Conservation (phyloP, 35 echinoderm and acorn worm genomes). For the Hemicentrotus pulcherrimus region DNA sequence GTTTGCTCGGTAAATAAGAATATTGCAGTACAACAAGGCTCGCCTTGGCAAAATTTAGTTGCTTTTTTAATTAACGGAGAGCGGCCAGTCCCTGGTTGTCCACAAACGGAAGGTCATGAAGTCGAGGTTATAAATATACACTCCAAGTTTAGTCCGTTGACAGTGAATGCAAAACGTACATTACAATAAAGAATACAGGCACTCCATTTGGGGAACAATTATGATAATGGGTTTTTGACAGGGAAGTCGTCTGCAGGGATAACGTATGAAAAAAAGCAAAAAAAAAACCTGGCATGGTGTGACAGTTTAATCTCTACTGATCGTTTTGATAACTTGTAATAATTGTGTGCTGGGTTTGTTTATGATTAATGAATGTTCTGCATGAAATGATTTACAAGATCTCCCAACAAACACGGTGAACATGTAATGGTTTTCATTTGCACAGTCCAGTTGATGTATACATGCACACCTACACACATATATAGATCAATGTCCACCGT, state of each 20-base stretch:
- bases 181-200: constrained; percentile 47
- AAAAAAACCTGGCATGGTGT: background rate
- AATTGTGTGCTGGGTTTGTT: background rate
- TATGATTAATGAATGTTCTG: background rate
- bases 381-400: background rate
- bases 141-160: background rate
- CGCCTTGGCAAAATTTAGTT: constrained; percentile 33
- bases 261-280: background rate
- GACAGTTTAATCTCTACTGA: background rate
- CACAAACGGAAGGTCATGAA: constrained; percentile 22
- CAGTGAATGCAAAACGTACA: constrained; percentile 30
- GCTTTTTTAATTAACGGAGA: constrained; percentile 37
- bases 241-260: background rate
- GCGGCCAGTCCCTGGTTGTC: constrained; percentile 9
- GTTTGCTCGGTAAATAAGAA: background rate
- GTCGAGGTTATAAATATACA: constrained; percentile 36
- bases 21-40: constrained; percentile 29
- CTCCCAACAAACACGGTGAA: background rate
- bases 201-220: constrained; percentile 50
- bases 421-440: background rate
- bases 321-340: background rate
- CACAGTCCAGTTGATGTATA: background rate
- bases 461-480: background rate
- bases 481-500: background rate
- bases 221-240: constrained; percentile 52